Evolutionary conservation across 2,888 invertebrate genomes (phyloP).

Genomic region (Acrocera orbiculus): DNA sequence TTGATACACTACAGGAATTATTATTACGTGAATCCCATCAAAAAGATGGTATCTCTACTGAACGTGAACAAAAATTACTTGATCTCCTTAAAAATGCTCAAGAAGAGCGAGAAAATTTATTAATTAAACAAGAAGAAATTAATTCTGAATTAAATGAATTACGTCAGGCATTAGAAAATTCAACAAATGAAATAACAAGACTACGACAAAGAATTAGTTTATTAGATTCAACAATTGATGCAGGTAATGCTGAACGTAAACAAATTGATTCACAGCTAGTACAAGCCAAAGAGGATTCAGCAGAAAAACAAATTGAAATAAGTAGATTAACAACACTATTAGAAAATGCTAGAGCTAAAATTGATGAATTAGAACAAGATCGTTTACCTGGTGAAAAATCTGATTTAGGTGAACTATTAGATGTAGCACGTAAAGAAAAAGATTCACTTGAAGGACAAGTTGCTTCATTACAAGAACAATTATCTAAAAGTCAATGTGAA

Average conservation of each 20-base stretch:
- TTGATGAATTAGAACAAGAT: slow-evolving; percentile 51
- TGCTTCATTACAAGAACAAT: slow-evolving; percentile 47
- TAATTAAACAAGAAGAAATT: slow-evolving; percentile 62
- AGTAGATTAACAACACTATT: slow-evolving; percentile 56
- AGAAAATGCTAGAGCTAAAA: slow-evolving; percentile 72
- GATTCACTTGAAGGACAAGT: slow-evolving; percentile 51
- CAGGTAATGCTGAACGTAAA: slow-evolving; percentile 54
- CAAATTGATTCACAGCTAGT: slow-evolving; percentile 55
- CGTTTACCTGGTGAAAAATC: slow-evolving; percentile 49
- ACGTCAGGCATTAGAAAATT: slow-evolving; percentile 40
- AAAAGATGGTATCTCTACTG: slow-evolving; percentile 48
- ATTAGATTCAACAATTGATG: slow-evolving; percentile 57
- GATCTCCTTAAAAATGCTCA: slow-evolving; percentile 70
- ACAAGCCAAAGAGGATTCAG: slow-evolving; percentile 53
- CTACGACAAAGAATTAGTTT: slow-evolving; percentile 50
- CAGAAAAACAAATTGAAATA: slow-evolving; percentile 62
- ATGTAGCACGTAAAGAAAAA: slow-evolving; percentile 51
- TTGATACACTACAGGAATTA: slow-evolving; percentile 68
- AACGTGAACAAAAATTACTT: slow-evolving; percentile 63
- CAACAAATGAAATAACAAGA: slow-evolving; percentile 45
- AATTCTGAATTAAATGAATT: slow-evolving; percentile 49
- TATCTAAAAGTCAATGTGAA: slow-evolving; percentile 51
- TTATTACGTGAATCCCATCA: slow-evolving; percentile 52
- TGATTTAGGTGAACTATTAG: slow-evolving; percentile 51
- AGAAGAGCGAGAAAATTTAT: slow-evolving; percentile 55